phyloP scores from a whole-genome alignment of 2,113 vertebrate species.

The Cyanoramphus novaezelandiae region DNA sequence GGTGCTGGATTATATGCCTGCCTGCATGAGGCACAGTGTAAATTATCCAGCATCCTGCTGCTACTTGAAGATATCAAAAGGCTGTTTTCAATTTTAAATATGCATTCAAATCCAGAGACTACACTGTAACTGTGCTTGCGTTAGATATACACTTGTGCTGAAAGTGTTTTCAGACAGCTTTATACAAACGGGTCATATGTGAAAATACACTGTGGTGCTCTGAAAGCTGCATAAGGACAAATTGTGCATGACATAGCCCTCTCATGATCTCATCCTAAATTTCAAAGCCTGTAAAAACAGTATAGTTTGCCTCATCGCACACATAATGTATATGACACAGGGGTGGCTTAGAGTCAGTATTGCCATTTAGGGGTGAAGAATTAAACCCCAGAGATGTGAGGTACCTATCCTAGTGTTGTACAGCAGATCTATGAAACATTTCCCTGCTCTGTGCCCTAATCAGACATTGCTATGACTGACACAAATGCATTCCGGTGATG shows the following conservation, averaged over 20 bases:
- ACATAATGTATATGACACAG: neutral
- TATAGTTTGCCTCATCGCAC: neutral
- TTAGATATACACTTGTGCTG: neutral
- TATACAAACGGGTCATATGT: neutral
- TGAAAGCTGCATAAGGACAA: neutral
- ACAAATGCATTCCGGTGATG: neutral
- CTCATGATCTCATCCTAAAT: neutral
- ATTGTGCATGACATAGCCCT: neutral
- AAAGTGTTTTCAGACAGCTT: neutral
- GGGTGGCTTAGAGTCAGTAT: neutral
- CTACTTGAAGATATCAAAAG: neutral
- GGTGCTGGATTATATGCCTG: neutral
- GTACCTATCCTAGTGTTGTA: neutral
- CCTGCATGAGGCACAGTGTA: neutral
- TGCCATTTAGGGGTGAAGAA: neutral
- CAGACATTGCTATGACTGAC: neutral
- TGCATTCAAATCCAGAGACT: neutral
- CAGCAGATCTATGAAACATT: neutral
- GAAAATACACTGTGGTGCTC: neutral
- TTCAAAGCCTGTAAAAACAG: neutral
- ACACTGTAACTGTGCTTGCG: neutral
- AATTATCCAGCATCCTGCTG: neutral
- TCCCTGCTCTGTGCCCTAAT: neutral
- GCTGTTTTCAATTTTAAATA: slow-evolving; percentile 40
- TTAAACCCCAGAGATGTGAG: neutral